Evolutionary conservation across 2,888 invertebrate genomes (phyloP).

Genomic region (Zelleria hepariella): DNA sequence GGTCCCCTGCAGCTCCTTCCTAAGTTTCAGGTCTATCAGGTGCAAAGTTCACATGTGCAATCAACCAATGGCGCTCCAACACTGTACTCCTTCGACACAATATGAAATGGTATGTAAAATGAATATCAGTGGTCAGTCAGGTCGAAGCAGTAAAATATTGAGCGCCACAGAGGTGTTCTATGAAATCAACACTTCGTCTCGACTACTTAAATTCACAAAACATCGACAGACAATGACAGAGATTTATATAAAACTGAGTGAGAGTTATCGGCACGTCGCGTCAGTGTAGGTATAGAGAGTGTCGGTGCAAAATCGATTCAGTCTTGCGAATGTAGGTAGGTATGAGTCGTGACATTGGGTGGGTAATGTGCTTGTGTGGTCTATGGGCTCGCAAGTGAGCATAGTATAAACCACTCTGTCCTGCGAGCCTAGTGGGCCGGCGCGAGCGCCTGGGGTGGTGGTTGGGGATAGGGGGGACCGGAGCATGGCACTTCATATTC

Average conservation of each 20-base stretch:
- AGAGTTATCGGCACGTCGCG: conserved; percentile 23
- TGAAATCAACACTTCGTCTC: conserved; percentile 23
- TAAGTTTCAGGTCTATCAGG: conserved; percentile 35
- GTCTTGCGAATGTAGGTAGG: conserved; percentile 50
- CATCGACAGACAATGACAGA: conserved; percentile 19
- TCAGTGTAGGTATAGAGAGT: conserved; percentile 58
- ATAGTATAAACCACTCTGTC: conserved; percentile 45
- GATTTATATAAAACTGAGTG: conserved; percentile 1
- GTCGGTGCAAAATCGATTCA: conserved; percentile 77
- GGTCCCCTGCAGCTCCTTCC: conserved; percentile 64
- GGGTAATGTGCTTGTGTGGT: conserved; percentile 36
- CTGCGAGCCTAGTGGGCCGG: conserved; percentile 29
- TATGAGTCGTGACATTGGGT: conserved; percentile 19
- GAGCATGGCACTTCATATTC: conserved; percentile 70
- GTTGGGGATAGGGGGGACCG: conserved; percentile 30
- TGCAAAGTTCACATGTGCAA: conserved; percentile 62
- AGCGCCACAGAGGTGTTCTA: conserved; percentile 37
- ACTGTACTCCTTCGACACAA: conserved; percentile 25
- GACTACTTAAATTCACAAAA: conserved; percentile 17
- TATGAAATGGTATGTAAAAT: neutral
- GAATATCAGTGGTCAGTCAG: conserved; percentile 3
- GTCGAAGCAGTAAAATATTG: conserved; percentile 59
- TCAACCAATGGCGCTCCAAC: conserved; percentile 44
- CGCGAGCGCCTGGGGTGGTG: conserved; percentile 18
- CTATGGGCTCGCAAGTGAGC: conserved; percentile 46